Evolutionary conservation across 1,140 invertebrate genomes (phyloP).

Genomic region (Diorhabda sublineata): DNA sequence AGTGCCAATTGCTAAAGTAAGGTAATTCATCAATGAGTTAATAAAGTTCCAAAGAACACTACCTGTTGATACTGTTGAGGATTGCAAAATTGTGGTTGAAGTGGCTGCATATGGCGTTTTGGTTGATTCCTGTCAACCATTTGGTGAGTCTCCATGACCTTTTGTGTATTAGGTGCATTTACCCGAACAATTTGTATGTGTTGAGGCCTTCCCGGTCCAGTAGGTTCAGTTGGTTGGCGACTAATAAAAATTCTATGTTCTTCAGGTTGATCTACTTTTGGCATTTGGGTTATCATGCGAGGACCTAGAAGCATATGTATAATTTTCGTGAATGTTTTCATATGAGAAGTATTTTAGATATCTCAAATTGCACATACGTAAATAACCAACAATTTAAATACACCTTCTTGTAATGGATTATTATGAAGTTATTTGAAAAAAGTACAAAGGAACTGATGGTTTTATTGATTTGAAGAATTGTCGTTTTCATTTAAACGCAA

Average conservation of each 20-base stretch:
- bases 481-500: no score
- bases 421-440: no score
- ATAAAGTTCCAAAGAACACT: not conserved
- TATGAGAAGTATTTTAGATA: no score
- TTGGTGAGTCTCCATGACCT: slow-evolving; percentile 1
- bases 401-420: no score
- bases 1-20: not conserved
- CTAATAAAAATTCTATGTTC: slow-evolving; percentile 41
- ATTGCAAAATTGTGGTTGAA: slow-evolving; percentile 32
- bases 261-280: slow-evolving; percentile 17
- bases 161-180: slow-evolving; percentile 30
- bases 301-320: not conserved
- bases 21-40: not conserved
- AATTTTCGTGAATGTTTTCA: no score
- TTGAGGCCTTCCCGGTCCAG: slow-evolving; percentile 41
- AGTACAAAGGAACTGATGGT: no score
- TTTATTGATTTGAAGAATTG: no score
- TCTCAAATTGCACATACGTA: no score
- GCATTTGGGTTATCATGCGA: slow-evolving; percentile 3
- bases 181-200: slow-evolving; percentile 38
- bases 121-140: slow-evolving; percentile 26
- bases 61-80: slow-evolving; percentile 34
- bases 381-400: no score
- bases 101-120: slow-evolving; percentile 38
- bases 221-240: slow-evolving; percentile 42